A percentile compares a stretch with the other conserved stretches of the same genome.
Evolutionary conservation across 1,140 invertebrate genomes (phyloP).

Genomic region (Brachionus koreanus): DNA sequence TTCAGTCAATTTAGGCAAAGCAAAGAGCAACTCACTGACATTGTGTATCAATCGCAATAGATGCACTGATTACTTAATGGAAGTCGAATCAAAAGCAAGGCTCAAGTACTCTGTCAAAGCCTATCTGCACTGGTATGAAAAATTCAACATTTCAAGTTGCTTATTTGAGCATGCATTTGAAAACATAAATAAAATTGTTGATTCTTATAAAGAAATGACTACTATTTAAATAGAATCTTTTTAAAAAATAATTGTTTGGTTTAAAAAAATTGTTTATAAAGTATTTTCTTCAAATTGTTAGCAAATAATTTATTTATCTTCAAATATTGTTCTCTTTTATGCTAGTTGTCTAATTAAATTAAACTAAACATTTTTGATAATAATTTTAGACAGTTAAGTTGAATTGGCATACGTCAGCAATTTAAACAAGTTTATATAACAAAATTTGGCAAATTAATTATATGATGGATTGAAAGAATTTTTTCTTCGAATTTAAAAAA

Average conservation of each 20-base stretch:
- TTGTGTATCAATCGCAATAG: slow-evolving; percentile 6
- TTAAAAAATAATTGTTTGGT: neutral
- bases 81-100: neutral
- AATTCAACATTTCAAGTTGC: neutral
- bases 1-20: neutral
- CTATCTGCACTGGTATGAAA: slow-evolving; percentile 39
- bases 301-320: neutral
- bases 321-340: neutral
- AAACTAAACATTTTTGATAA: neutral
- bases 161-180: slow-evolving; percentile 33
- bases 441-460: neutral
- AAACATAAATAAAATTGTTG: neutral
- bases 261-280: neutral
- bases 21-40: slow-evolving; percentile 12
- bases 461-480: neutral
- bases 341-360: neutral
- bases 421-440: neutral
- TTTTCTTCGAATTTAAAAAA: too few relatives aligned
- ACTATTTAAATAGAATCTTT: neutral
- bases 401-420: neutral
- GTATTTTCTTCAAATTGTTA: neutral
- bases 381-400: neutral
- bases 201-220: slow-evolving; percentile 26
- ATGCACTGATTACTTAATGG: neutral
- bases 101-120: neutral